Evolutionary conservation across 35 echinoderm and acorn worm species (phyloP).

Genomic region (Diadema setosum): DNA sequence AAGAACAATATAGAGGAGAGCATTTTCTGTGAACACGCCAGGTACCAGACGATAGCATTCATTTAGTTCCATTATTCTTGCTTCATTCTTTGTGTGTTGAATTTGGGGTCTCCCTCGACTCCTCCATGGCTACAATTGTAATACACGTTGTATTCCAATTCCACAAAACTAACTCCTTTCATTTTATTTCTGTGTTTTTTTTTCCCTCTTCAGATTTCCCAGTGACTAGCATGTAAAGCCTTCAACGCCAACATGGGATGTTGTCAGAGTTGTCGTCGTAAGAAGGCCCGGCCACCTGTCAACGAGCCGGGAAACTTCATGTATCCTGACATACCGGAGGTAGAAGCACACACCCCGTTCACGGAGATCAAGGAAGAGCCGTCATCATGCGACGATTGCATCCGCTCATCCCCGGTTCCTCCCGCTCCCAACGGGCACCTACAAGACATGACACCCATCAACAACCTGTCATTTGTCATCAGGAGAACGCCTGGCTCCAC

Average conservation of each 20-base stretch:
- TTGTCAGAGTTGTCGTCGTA: conserved; percentile 82
- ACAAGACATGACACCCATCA: conserved; percentile 49
- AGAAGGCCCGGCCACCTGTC: conserved; percentile 53
- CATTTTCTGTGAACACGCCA: no score
- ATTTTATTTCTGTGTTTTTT: no score
- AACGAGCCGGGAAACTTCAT: conserved; percentile 60
- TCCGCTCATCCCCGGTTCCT: conserved; percentile 37
- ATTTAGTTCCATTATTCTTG: no score
- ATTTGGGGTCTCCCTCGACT: no score
- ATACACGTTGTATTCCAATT: no score
- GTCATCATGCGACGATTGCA: conserved; percentile 11
- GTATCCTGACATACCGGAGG: conserved; percentile 67
- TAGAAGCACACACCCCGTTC: conserved; percentile 47
- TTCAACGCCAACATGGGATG: conserved; percentile 73
- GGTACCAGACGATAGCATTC: no score
- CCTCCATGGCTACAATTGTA: no score
- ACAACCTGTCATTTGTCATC: background rate
- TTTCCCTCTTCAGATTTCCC: no score
- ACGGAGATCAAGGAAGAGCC: conserved; percentile 59
- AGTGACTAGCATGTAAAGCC: background rate
- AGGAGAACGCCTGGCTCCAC: conserved; percentile 42
- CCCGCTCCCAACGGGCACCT: background rate
- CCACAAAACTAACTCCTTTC: no score
- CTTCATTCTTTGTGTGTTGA: no score
- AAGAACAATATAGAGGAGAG: no score